These are phyloP conservation scores for Sapajus apella DNA, from an alignment of 2,113 vertebrate species.

Conservation along the genomic window DNA sequence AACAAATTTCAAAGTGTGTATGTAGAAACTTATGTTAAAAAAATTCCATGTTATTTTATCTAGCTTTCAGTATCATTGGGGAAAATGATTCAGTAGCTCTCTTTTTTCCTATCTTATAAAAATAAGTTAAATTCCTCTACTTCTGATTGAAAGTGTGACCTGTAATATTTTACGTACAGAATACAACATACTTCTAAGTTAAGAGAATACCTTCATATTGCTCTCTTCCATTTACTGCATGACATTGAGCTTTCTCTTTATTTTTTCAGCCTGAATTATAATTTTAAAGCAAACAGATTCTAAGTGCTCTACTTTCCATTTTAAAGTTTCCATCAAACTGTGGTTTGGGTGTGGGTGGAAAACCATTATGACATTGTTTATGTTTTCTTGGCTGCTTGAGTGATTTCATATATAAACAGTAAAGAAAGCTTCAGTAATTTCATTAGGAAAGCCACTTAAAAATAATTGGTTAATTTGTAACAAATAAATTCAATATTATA, in stretches of 20 bases:
- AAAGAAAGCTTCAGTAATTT: constrained; percentile 41
- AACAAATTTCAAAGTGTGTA: neutral
- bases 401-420: constrained; percentile 21
- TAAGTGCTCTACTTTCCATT: constrained; percentile 42
- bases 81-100: neutral
- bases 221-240: neutral
- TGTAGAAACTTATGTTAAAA: neutral
- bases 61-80: neutral
- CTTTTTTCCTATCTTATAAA: neutral
- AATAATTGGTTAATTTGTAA: constrained; percentile 51
- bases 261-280: constrained; percentile 62
- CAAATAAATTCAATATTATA: constrained; percentile 17
- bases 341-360: constrained; percentile 23
- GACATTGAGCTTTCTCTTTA: neutral
- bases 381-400: constrained; percentile 24
- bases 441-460: constrained; percentile 42
- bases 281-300: constrained; percentile 49
- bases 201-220: neutral
- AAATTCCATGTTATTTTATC: neutral
- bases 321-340: constrained; percentile 44
- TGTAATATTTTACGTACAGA: neutral
- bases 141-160: neutral
- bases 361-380: constrained; percentile 13
- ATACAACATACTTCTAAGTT: constrained; percentile 1
- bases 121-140: no score